These are phyloP conservation scores for Drosophila kikkawai DNA, from an alignment of 1,140 invertebrate species.

Conservation along the genomic window DNA sequence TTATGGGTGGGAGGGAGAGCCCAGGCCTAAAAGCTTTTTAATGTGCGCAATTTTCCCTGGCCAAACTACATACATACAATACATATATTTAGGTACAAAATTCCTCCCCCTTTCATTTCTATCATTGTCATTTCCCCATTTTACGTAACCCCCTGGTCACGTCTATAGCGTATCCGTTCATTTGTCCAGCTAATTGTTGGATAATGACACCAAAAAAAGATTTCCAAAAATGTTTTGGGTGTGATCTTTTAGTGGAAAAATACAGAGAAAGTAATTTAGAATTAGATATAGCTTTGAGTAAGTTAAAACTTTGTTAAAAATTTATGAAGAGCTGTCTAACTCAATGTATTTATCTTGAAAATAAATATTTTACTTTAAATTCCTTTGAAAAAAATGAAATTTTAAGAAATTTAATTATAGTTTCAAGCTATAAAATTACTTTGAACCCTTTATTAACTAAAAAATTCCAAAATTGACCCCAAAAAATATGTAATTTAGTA, in stretches of 20 bases:
- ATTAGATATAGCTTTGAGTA: no score
- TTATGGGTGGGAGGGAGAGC: constrained; percentile 23
- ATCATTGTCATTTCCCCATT: constrained; percentile 53
- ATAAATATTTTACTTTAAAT: neutral
- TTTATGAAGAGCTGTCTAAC: no score
- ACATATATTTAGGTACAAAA: neutral
- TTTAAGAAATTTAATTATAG: neutral
- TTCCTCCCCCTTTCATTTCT: constrained; percentile 2
- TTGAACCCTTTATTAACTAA: neutral
- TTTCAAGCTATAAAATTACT: neutral
- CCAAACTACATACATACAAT: neutral
- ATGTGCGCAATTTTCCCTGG: constrained; percentile 52
- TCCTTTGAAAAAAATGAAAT: no score
- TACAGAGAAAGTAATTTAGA: neutral
- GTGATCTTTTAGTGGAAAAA: neutral
- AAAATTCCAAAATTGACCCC: neutral
- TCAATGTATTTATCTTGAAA: no score
- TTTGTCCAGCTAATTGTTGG: constrained; percentile 55
- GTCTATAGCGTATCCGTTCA: constrained; percentile 50
- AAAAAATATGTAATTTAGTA: neutral
- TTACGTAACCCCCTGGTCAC: constrained; percentile 50
- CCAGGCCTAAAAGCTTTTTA: constrained; percentile 55
- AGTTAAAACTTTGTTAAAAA: neutral
- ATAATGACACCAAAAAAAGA: constrained; percentile 42
- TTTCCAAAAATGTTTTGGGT: constrained; percentile 1